Percentiles rank a stretch among this genome's conserved stretches.
Conservation (phyloP, 2,113 vertebrate species). For the Daphoenositta chrysoptera region DNA sequence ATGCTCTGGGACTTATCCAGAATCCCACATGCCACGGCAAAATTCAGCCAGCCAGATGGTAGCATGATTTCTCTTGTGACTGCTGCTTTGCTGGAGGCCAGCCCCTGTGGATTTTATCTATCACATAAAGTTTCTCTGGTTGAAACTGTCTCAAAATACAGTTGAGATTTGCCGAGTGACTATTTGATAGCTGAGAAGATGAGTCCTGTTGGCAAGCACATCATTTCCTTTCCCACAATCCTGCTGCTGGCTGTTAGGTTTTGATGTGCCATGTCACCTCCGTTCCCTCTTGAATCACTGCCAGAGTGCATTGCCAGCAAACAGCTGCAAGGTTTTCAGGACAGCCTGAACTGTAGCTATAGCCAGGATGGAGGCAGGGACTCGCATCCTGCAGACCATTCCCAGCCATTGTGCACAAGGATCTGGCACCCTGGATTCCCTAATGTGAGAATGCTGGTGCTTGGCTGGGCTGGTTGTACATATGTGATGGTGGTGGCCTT, state of each 20-base stretch:
- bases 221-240: background rate
- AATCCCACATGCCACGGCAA: background rate
- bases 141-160: background rate
- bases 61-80: background rate
- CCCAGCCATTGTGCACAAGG: background rate
- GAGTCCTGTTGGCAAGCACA: background rate
- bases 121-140: background rate
- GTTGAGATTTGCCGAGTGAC: background rate
- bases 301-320: background rate
- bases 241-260: background rate
- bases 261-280: background rate
- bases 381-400: rapidly evolving
- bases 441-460: background rate
- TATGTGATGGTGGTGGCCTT: background rate
- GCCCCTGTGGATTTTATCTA: background rate
- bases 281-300: background rate
- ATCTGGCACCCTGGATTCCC: background rate
- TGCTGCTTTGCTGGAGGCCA: background rate
- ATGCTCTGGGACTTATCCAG: background rate
- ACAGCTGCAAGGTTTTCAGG: background rate
- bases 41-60: background rate
- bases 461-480: background rate
- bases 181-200: background rate
- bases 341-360: background rate
- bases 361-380: background rate